Conservation (phyloP, 2,797 vertebrate species). For the Galaxias olidus region DNA sequence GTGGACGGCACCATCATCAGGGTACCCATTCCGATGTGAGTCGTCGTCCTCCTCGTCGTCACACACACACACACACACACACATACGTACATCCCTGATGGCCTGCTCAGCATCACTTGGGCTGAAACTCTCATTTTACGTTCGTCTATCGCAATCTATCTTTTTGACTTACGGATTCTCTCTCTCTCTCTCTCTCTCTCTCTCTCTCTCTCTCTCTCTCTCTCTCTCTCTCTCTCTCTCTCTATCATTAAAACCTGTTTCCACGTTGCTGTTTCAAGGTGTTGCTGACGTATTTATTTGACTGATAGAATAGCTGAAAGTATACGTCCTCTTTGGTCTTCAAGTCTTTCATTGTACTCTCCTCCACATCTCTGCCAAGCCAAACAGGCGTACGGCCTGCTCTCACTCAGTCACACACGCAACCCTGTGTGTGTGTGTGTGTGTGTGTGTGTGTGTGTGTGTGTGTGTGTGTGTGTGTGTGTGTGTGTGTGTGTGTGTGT, state of each 20-base stretch:
- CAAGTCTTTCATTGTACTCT: neutral
- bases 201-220: constrained; percentile 2
- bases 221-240: neutral
- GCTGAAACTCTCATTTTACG: constrained; percentile 1
- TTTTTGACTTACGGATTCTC: constrained; percentile 7
- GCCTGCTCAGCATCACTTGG: constrained; percentile 24
- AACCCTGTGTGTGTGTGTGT: constrained; percentile 19
- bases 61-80: constrained; percentile 24
- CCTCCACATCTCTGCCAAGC: constrained; percentile 46
- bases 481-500: neutral
- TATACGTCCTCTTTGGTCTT: constrained; percentile 28
- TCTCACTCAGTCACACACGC: constrained; percentile 38
- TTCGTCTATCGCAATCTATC: constrained; percentile 23
- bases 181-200: constrained; percentile 24
- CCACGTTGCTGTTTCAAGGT: constrained; percentile 19
- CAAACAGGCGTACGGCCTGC: constrained; percentile 55
- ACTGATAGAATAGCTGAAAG: constrained; percentile 37
- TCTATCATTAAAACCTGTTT: neutral
- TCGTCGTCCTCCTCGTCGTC: too few relatives aligned
- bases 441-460: too few relatives aligned
- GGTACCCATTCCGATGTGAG: constrained; percentile 93
- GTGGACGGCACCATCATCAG: constrained; percentile 90
- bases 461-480: constrained; percentile 18
- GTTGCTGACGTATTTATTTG: constrained; percentile 54
- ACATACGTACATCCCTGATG: constrained; percentile 31